Percentiles rank a stretch among this genome's conserved stretches.
Conservation (phyloP, 2,888 invertebrate genomes). For the Chaitophorus viminalis region DNA sequence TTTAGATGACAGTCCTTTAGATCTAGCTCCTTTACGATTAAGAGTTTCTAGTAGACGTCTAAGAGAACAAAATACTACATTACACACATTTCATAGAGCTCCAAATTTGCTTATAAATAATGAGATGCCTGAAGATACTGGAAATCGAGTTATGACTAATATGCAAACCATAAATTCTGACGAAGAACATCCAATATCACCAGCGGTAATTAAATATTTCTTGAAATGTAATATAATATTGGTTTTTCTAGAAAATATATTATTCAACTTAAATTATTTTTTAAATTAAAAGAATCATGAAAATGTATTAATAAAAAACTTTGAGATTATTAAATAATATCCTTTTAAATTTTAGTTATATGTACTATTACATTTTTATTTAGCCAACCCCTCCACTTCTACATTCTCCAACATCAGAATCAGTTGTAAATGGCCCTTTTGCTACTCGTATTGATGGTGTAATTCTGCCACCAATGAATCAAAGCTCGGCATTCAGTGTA, state of each 20-base stretch:
- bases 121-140: conserved; percentile 3
- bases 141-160: not conserved
- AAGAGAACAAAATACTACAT: conserved; percentile 9
- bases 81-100: not conserved
- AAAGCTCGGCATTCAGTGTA: conserved; percentile 4
- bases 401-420: conserved; percentile 16
- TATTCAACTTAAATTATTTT: not conserved
- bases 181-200: conserved; percentile 50
- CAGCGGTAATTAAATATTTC: conserved; percentile 23
- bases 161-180: conserved; percentile 24
- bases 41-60: conserved; percentile 46
- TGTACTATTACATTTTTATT: not conserved
- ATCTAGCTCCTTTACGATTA: conserved; percentile 39
- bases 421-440: not conserved
- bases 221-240: not conserved
- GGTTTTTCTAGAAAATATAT: not conserved
- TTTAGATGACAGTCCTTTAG: conserved; percentile 39
- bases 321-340: not conserved
- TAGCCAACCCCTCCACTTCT: conserved; percentile 49
- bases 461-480: conserved; percentile 4
- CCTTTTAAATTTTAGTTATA: not conserved
- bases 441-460: conserved; percentile 13
- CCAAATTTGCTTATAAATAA: not conserved
- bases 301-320: not conserved
- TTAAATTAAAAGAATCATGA: not conserved